These are phyloP conservation scores for Aldabrachelys gigantea DNA, from an alignment of 2,113 vertebrate species.

Conservation along the genomic window DNA sequence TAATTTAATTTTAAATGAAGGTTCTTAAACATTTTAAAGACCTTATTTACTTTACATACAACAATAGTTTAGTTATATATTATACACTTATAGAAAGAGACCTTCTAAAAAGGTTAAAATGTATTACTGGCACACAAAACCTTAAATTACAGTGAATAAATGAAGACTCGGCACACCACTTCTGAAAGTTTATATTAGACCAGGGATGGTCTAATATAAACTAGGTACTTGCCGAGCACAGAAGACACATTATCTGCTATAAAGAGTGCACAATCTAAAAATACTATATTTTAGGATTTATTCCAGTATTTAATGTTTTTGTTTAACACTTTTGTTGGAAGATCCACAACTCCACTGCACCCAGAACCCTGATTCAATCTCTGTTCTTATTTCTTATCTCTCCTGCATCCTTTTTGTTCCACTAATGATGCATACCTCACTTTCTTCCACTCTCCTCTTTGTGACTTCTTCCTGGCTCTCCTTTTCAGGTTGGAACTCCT, in stretches of 20 bases:
- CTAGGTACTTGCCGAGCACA: neutral
- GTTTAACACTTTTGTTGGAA: neutral
- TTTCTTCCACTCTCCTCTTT: neutral
- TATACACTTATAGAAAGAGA: too few species aligned
- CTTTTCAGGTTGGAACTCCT: neutral
- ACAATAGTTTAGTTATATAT: too few species aligned
- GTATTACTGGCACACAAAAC: too few species aligned
- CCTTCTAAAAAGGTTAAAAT: too few species aligned
- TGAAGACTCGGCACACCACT: too few species aligned
- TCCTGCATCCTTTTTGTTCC: neutral
- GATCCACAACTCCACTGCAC: accelerated
- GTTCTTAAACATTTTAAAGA: too few species aligned
- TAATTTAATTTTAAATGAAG: too few species aligned
- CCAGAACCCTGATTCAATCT: neutral
- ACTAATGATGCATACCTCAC: neutral
- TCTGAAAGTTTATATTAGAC: too few species aligned
- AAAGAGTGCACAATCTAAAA: accelerated
- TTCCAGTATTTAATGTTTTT: neutral
- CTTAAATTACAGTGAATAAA: too few species aligned
- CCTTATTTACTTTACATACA: too few species aligned
- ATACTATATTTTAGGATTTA: neutral
- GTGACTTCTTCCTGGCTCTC: neutral
- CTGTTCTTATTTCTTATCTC: neutral
- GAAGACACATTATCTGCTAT: accelerated
- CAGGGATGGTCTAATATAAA: neutral